These are phyloP conservation scores for Daubentonia madagascariensis DNA, from an alignment of 2,113 vertebrate genomes.

Conservation along the genomic window DNA sequence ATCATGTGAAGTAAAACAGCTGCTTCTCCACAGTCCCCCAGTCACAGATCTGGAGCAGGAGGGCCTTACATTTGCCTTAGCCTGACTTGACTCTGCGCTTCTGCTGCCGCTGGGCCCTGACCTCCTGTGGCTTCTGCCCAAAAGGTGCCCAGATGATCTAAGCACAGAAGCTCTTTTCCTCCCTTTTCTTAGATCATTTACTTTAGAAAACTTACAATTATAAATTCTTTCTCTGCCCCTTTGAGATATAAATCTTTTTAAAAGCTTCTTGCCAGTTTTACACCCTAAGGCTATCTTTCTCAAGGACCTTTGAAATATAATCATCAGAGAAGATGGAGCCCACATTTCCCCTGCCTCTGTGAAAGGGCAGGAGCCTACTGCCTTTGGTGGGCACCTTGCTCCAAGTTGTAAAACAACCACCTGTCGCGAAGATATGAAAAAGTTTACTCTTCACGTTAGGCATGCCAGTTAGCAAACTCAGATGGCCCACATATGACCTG, in stretches of 20 bases:
- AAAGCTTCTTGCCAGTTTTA: background rate
- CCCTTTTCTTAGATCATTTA: background rate
- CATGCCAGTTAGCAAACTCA: background rate
- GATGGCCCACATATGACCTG: no score
- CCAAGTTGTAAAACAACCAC: background rate
- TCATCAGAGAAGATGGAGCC: background rate
- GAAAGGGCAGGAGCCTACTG: rapidly evolving
- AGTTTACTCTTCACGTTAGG: background rate
- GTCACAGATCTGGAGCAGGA: background rate
- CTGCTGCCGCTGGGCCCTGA: background rate
- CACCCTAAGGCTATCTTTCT: background rate
- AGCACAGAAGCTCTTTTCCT: background rate
- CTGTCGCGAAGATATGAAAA: background rate
- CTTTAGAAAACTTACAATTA: background rate
- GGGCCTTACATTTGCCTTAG: background rate
- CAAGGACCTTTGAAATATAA: background rate
- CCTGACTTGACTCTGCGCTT: background rate
- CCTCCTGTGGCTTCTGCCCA: rapidly evolving
- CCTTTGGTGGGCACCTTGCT: background rate
- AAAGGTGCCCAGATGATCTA: no score
- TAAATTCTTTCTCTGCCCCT: background rate
- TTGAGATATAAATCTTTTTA: background rate
- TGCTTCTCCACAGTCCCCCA: background rate
- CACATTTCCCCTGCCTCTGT: no score
- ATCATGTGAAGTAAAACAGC: background rate